phyloP scores from a whole-genome alignment of 2,113 vertebrate genomes.

The Synodontis membranacea region DNA sequence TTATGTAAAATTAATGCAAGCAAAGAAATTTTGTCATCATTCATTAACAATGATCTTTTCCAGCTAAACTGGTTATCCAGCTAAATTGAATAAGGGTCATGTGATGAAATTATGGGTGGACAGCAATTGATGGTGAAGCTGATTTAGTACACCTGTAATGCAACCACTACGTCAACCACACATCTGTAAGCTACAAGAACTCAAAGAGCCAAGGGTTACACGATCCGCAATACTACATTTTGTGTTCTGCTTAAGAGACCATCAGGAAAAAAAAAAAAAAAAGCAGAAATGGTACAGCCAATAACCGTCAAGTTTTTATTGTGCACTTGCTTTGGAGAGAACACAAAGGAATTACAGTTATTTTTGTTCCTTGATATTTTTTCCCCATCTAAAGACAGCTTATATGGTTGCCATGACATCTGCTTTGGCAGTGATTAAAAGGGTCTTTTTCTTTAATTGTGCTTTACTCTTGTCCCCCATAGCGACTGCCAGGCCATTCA shows the following conservation, averaged over 20 bases:
- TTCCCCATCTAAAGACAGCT: slow-evolving; percentile 48
- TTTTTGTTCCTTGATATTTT: slow-evolving; percentile 47
- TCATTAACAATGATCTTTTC: slow-evolving; percentile 59
- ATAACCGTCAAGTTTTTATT: slow-evolving; percentile 30
- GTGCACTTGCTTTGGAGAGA: slow-evolving; percentile 25
- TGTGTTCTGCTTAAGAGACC: slow-evolving; percentile 3
- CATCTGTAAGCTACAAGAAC: slow-evolving; percentile 4
- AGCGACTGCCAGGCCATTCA: slow-evolving; percentile 59
- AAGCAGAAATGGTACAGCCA: neutral
- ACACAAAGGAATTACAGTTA: slow-evolving; percentile 55
- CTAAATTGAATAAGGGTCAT: slow-evolving; percentile 54
- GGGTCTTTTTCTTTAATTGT: slow-evolving; percentile 52
- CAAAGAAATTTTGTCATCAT: slow-evolving; percentile 53
- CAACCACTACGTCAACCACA: neutral
- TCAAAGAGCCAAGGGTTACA: neutral
- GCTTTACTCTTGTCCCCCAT: slow-evolving; percentile 58
- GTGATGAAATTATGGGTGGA: slow-evolving; percentile 51
- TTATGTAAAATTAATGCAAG: slow-evolving; percentile 57
- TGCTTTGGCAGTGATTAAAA: slow-evolving; percentile 59
- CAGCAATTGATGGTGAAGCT: slow-evolving; percentile 53
- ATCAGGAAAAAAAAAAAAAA: too few species aligned
- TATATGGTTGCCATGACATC: slow-evolving; percentile 64
- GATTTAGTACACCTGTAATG: slow-evolving; percentile 46
- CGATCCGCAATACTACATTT: neutral
- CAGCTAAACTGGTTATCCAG: slow-evolving; percentile 56